A percentile compares a stretch with the other conserved stretches of the same genome.
Conservation (phyloP, 1,140 invertebrate species). For the Acyrthosiphon pisum region DNA sequence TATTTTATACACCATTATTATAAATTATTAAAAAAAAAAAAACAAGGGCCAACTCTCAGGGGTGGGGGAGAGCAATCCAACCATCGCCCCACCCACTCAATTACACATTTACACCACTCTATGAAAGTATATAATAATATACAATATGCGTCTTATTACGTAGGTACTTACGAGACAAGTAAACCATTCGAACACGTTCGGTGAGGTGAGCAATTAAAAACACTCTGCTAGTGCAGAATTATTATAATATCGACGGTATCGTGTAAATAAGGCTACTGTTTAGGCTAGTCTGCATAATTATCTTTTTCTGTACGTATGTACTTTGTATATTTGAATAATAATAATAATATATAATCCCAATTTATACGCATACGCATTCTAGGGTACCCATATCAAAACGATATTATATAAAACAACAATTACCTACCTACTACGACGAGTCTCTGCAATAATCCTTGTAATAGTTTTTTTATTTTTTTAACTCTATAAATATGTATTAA, state of each 20-base stretch:
- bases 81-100: not conserved
- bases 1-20: not conserved
- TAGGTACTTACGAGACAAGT: not conserved
- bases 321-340: not conserved
- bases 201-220: not conserved
- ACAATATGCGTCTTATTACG: not conserved
- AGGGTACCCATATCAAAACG: not conserved
- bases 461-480: not conserved
- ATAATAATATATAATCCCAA: not conserved
- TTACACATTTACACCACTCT: not conserved
- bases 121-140: not conserved
- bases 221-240: not conserved
- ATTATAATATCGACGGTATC: not conserved
- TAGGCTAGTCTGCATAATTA: not conserved
- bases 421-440: not conserved
- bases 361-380: not conserved
- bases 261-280: not conserved
- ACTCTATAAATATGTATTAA: constrained; percentile 18
- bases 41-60: too few relatives aligned
- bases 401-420: not conserved
- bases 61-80: not conserved
- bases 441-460: not conserved
- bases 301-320: not conserved
- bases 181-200: not conserved
- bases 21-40: not conserved